phyloP scores from a whole-genome alignment of 2,113 vertebrate genomes.

The Tetraodon nigroviridis region DNA sequence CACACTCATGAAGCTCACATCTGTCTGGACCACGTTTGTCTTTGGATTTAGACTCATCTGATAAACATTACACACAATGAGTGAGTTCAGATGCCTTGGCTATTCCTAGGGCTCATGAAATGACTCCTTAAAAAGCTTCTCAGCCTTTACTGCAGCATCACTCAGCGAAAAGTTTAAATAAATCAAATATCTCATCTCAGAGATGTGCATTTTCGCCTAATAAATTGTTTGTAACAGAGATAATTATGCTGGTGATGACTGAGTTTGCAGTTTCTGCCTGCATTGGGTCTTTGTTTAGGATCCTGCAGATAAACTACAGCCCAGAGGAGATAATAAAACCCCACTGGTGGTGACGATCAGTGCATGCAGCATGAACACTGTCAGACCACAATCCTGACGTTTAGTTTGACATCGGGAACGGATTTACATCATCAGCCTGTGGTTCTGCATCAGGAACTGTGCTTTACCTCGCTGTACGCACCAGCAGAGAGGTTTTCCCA shows the following conservation, averaged over 20 bases:
- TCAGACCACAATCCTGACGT: no score
- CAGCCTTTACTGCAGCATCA: background rate
- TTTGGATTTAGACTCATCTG: constrained; percentile 38
- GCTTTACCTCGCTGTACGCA: no score
- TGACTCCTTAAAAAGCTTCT: background rate
- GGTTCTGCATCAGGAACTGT: no score
- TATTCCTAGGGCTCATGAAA: no score
- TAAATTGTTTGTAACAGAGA: background rate
- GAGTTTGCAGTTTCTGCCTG: background rate
- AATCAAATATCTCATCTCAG: background rate
- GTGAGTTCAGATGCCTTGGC: constrained; percentile 2
- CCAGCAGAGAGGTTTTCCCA: no score
- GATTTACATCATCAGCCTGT: no score
- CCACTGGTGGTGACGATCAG: no score
- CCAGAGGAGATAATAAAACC: no score
- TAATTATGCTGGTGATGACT: background rate
- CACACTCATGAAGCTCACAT: constrained; percentile 28
- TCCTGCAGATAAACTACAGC: no score
- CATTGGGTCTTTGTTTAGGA: background rate
- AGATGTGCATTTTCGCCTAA: background rate
- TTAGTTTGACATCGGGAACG: no score
- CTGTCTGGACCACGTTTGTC: constrained; percentile 31
- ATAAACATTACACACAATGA: constrained; percentile 13
- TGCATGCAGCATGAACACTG: no score
- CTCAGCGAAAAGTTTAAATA: background rate